These are phyloP conservation scores for Arenaria interpres DNA, from an alignment of 2,113 vertebrate genomes.

Conservation along the genomic window DNA sequence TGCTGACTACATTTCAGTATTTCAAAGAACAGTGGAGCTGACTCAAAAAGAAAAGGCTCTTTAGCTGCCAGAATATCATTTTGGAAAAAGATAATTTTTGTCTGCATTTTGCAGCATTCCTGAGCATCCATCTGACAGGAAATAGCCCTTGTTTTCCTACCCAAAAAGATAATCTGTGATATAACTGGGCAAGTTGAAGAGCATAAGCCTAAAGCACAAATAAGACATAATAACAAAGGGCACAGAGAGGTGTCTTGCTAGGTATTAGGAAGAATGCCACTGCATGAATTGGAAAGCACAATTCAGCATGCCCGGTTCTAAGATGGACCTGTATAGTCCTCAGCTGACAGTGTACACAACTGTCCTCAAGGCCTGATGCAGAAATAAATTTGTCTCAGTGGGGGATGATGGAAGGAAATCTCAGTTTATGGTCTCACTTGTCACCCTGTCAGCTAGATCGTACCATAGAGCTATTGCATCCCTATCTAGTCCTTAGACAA, in stretches of 20 bases:
- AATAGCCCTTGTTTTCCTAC: background rate
- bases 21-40: background rate
- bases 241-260: background rate
- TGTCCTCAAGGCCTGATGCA: background rate
- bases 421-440: background rate
- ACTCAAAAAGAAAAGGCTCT: background rate
- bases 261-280: background rate
- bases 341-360: background rate
- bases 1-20: background rate
- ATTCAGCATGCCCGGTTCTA: background rate
- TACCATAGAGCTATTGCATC: rapidly evolving
- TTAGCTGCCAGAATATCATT: background rate
- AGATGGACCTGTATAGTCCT: background rate
- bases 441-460: background rate
- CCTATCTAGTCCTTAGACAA: background rate
- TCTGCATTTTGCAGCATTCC: background rate
- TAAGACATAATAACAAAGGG: background rate
- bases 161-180: background rate
- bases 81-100: background rate
- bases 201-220: background rate
- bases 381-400: background rate
- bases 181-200: background rate
- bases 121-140: background rate
- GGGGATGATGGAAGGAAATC: background rate
- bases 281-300: background rate